Evolutionary conservation across 2,797 vertebrate genomes (phyloP).

Genomic region (Phataginus tricuspis): DNA sequence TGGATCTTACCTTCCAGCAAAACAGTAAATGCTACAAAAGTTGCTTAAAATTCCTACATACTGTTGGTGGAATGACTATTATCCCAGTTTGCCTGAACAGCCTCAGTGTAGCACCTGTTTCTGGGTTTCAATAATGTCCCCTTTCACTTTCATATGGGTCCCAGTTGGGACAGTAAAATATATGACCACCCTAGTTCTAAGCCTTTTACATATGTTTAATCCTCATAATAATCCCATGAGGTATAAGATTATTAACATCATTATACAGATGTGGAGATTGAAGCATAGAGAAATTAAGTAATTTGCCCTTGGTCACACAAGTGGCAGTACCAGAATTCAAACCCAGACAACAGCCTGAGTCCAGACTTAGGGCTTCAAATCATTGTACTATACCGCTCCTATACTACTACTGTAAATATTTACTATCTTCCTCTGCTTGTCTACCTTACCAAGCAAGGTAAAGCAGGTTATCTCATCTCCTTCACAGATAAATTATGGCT

Average conservation of each 20-base stretch:
- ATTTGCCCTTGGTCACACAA: conserved; percentile 6
- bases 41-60: neutral
- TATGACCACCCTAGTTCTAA: neutral
- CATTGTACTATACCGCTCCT: neutral
- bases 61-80: neutral
- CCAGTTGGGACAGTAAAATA: neutral
- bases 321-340: conserved; percentile 21
- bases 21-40: neutral
- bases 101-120: neutral
- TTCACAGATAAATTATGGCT: neutral
- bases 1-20: neutral
- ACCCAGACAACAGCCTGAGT: neutral
- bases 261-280: neutral
- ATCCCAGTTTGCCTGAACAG: neutral
- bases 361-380: neutral
- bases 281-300: neutral
- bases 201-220: neutral
- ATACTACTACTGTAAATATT: neutral
- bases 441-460: neutral
- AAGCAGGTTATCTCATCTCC: neutral
- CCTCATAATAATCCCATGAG: neutral
- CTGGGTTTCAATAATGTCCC: neutral
- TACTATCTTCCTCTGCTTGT: neutral
- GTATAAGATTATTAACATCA: neutral
- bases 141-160: neutral